phyloP scores from a whole-genome alignment of 2,888 invertebrate species.

The Ligdia adustata region DNA sequence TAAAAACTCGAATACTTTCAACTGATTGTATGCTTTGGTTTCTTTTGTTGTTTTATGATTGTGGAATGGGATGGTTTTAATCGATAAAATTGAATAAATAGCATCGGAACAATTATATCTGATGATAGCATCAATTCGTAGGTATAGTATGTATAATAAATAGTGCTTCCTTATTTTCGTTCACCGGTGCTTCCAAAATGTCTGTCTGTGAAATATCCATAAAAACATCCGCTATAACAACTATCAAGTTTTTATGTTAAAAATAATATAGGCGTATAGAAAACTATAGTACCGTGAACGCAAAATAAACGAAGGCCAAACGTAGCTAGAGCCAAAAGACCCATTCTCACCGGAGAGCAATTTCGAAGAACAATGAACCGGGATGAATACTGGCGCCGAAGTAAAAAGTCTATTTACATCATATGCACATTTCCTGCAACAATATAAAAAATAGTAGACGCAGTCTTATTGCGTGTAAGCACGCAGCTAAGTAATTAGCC shows the following conservation, averaged over 20 bases:
- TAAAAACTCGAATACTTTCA: constrained; percentile 29
- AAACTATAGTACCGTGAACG: constrained; percentile 49
- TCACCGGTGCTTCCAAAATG: too few species aligned
- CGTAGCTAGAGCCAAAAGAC: constrained; percentile 64
- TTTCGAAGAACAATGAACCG: constrained; percentile 79
- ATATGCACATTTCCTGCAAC: constrained; percentile 68
- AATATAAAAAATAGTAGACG: constrained; percentile 55
- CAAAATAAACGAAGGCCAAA: constrained; percentile 58
- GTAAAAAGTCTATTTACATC: constrained; percentile 78
- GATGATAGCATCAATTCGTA: too few species aligned
- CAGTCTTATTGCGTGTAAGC: constrained; percentile 50
- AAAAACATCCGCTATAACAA: too few species aligned
- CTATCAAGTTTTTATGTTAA: constrained; percentile 4
- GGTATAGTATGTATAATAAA: too few species aligned
- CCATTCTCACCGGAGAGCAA: constrained; percentile 74
- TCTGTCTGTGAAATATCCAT: too few species aligned
- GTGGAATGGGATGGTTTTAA: constrained; percentile 7
- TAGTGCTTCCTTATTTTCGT: too few species aligned
- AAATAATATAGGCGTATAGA: constrained; percentile 24
- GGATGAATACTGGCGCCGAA: constrained; percentile 74
- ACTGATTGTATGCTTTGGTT: constrained; percentile 32
- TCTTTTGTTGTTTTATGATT: constrained; percentile 20
- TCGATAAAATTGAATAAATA: constrained; percentile 18
- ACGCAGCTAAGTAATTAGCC: constrained; percentile 54
- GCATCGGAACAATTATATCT: too few species aligned